Conservation (phyloP, 2,888 invertebrate genomes). For the Formica aserva region DNA sequence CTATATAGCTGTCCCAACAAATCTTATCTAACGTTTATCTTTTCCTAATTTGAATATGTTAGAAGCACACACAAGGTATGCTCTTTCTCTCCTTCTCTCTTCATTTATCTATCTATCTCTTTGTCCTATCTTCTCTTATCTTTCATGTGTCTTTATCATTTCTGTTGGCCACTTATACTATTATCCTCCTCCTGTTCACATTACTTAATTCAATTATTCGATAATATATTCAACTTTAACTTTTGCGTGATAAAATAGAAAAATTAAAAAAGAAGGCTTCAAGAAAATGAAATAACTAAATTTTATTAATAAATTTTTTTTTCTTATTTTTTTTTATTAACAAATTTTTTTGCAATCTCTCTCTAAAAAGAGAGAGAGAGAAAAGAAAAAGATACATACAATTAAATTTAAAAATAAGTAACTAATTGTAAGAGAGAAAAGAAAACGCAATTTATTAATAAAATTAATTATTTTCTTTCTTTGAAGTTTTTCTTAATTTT, state of each 20-base stretch:
- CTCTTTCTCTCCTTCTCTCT: slow-evolving; percentile 50
- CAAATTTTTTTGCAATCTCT: no score
- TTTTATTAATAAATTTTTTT: slow-evolving; percentile 5
- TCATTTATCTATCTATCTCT: slow-evolving; percentile 44
- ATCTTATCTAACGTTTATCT: not conserved
- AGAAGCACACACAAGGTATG: not conserved
- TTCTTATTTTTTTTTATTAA: not conserved
- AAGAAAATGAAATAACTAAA: not conserved
- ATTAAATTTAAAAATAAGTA: not conserved
- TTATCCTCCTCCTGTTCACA: slow-evolving; percentile 69
- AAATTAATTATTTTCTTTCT: not conserved
- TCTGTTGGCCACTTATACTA: slow-evolving; percentile 61
- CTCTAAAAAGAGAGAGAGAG: no score
- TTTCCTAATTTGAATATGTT: not conserved
- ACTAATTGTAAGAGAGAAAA: not conserved
- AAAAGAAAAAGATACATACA: not conserved
- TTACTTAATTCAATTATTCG: not conserved
- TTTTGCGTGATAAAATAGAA: not conserved
- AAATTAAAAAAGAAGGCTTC: not conserved
- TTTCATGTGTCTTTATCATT: slow-evolving; percentile 54
- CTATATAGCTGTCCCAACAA: not conserved
- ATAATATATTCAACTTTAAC: slow-evolving; percentile 8
- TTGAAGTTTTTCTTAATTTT: not conserved
- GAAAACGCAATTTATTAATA: not conserved
- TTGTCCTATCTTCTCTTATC: slow-evolving; percentile 40